Percentiles rank a stretch among this genome's conserved stretches.
Evolutionary conservation across 2,888 invertebrate species (phyloP).

Genomic region (Coelopa pilipes): DNA sequence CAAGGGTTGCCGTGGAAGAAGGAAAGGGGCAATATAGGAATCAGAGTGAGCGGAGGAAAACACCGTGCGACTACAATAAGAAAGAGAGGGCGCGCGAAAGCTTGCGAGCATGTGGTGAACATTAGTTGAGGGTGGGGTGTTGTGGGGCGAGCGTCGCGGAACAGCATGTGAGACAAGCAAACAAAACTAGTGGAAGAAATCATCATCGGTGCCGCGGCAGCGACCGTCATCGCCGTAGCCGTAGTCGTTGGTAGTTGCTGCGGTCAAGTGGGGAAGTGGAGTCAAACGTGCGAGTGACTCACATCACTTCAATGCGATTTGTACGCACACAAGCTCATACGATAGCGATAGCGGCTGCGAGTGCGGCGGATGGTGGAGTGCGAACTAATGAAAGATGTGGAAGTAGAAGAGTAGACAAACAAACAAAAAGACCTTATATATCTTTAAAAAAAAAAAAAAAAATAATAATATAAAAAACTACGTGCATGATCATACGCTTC

Average conservation of each 20-base stretch:
- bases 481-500: constrained; percentile 25
- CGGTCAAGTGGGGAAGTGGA: constrained; percentile 14
- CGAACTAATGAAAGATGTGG: background rate
- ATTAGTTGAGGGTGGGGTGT: background rate
- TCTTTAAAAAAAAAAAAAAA: background rate
- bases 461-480: constrained; percentile 12
- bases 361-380: background rate
- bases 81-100: background rate
- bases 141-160: background rate
- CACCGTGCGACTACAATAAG: background rate
- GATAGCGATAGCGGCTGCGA: background rate
- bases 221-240: too few relatives aligned
- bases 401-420: constrained; percentile 7
- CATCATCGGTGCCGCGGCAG: too few relatives aligned
- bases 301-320: constrained; percentile 18
- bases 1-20: background rate
- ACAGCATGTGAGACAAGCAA: constrained; percentile 14
- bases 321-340: constrained; percentile 8
- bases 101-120: background rate
- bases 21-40: background rate
- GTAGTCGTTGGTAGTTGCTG: background rate
- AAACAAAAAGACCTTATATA: background rate
- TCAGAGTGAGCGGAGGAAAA: background rate
- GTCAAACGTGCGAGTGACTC: constrained; percentile 29
- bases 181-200: background rate